Conservation (phyloP, 2,888 invertebrate genomes). For the Thymelicus lineola region DNA sequence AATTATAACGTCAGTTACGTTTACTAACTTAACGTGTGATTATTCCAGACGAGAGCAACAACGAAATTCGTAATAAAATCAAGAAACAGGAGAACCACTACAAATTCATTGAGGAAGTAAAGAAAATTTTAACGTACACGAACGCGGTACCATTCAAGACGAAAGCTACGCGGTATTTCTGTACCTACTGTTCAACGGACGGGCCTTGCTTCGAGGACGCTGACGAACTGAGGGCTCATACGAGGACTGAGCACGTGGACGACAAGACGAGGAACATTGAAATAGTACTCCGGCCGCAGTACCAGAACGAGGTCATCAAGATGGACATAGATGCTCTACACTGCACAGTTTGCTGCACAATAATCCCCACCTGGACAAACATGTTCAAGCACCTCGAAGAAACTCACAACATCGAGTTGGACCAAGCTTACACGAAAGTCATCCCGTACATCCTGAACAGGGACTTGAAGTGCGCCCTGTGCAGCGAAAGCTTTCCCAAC, state of each 20-base stretch:
- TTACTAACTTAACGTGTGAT: background rate
- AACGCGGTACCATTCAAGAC: slow-evolving; percentile 67
- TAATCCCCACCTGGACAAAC: slow-evolving; percentile 56
- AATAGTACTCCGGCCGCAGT: slow-evolving; percentile 58
- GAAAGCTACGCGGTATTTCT: slow-evolving; percentile 52
- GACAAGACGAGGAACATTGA: slow-evolving; percentile 53
- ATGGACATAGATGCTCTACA: slow-evolving; percentile 59
- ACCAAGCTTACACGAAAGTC: slow-evolving; percentile 55
- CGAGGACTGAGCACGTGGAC: slow-evolving; percentile 49
- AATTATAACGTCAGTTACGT: no score
- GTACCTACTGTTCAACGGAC: slow-evolving; percentile 61
- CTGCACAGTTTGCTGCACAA: slow-evolving; percentile 55
- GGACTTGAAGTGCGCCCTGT: slow-evolving; percentile 58
- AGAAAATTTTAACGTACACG: slow-evolving; percentile 56
- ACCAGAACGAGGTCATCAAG: slow-evolving; percentile 62
- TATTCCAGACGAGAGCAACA: slow-evolving; percentile 2
- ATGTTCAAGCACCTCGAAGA: slow-evolving; percentile 61
- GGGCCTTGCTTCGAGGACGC: slow-evolving; percentile 53
- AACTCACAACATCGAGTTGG: slow-evolving; percentile 52
- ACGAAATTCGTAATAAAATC: background rate
- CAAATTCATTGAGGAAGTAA: slow-evolving; percentile 57
- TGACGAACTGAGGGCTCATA: slow-evolving; percentile 57
- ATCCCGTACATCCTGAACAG: slow-evolving; percentile 58
- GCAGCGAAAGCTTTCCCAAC: slow-evolving; percentile 51
- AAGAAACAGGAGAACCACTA: slow-evolving; percentile 42